Conservation (phyloP, 2,888 invertebrate species). For the Zygogramma bicolorata region DNA sequence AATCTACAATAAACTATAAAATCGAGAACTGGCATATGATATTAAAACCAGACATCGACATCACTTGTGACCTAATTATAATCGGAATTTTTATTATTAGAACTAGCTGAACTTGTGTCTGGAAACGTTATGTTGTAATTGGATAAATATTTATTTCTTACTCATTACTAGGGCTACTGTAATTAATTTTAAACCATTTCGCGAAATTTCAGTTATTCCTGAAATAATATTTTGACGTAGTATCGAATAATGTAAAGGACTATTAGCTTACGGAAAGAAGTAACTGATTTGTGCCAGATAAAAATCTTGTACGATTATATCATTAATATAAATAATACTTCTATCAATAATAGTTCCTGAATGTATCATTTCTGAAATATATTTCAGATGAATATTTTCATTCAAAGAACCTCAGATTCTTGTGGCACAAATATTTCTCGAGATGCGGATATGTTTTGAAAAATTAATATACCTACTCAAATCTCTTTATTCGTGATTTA, state of each 20-base stretch:
- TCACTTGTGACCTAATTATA: constrained; percentile 31
- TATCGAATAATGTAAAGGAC: neutral
- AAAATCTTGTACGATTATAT: too few species aligned
- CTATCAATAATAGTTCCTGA: too few species aligned
- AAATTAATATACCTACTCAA: too few species aligned
- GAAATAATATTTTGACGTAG: neutral
- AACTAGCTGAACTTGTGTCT: constrained; percentile 28
- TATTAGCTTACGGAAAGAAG: too few species aligned
- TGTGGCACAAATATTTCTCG: too few species aligned
- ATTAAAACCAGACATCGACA: constrained; percentile 10
- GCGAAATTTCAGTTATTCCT: neutral
- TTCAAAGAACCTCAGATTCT: too few species aligned
- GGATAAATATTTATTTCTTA: constrained; percentile 8
- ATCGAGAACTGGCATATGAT: neutral
- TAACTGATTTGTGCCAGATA: too few species aligned
- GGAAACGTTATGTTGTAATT: constrained; percentile 1
- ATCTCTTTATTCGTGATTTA: too few species aligned
- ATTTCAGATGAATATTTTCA: too few species aligned
- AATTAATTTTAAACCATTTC: neutral
- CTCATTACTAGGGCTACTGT: neutral
- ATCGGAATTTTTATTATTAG: constrained; percentile 30
- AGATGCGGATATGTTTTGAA: too few species aligned
- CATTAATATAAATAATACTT: too few species aligned
- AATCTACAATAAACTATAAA: neutral
- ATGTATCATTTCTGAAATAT: too few species aligned